Base-by-base conservation (phyloP, 2,113 vertebrate species). In the Litocranius walleri region DNA sequence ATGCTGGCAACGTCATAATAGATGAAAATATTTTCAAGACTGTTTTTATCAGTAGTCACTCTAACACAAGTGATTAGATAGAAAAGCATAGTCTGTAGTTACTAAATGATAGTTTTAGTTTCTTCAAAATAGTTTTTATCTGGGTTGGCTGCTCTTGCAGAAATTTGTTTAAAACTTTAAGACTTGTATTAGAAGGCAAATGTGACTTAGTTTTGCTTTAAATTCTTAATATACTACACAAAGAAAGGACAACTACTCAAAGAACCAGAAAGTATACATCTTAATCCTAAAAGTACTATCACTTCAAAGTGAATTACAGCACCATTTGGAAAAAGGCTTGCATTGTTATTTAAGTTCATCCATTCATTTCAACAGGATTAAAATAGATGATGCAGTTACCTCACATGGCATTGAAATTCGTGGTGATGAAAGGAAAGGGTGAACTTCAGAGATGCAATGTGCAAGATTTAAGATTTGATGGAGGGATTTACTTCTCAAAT, bases 401-500 rank as follows among this genome's bases (percentile, higher is more conserved):
- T 96, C n/a, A 90, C 17, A 16, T 14, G 52, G 67, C 93, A 80
- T 84, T 95, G 67, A 96, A 91, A 91, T 71, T 67, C 4, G 5
- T n/a, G 1, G 2, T 74, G 64, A 50, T 91, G 83, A 93, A 96
- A 81, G 90, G 61, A 94, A 92, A 40, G 87, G 84, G 54, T 84
- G 36, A 91, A 85, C 90, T 98, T 98, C 67, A 98, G 50, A 95
- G 50, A 90, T 40, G 23, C n/a, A 57, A 0, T 62, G 23, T 74
- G 11, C 16, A 85, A 90, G 57, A 88, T 45, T 96, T 21, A 67
- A 95, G 25, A 64, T 61, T 97, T 97, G 91, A 98, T 97, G 80
- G 95, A 92, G 94, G 95, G 94, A 98, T 97, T 98, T 98, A 96
- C 93, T 94, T 96, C 83, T 88, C 91, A 98, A 97, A 98, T 98